Base-by-base conservation (phyloP, 2,113 vertebrate genomes). In the Saguinus midas region DNA sequence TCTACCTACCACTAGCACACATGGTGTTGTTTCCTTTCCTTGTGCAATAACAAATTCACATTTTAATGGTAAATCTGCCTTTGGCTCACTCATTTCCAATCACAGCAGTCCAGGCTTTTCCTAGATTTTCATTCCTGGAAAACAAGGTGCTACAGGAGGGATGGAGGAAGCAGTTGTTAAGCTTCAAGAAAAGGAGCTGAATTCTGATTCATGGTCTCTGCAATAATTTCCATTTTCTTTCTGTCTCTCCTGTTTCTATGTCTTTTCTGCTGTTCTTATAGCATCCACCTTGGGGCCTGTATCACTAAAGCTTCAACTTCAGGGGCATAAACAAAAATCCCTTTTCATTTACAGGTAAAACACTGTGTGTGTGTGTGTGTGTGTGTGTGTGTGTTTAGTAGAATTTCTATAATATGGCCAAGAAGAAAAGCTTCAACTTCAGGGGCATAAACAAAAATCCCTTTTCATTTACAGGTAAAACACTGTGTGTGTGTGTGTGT, bases 1-100 rank as follows among this genome's bases (percentile, higher is more conserved):
- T 94, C 85, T 43, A 45, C 37, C 58, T 90, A 84, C 85, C 70
- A 79, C 89, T 93, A 91, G 57, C 45, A 72, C 84, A 89, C 87
- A 81, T 45, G 32, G 20, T 72, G 27, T 27, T n/a, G 1, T 66
- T 86, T 91, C 73, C 37, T 73, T 50, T 76, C 32, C 68, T 18
- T 1, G 7, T 91, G 43, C n/a, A 68, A 18, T 68, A 37, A 8
- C 32, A 25, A 45, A 68, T 40, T 89, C 25, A 17, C 37, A 52
- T 52, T 86, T 55, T 80, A 64, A n/a, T 18, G 80, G 23, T 43
- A 37, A 68, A 2, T 81, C 45, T 86, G 50, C 5, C 21, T 43
- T 93, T 82, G 61, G 55, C 10, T 88, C 40, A 48, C 32, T 72
- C 43, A 27, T 80, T 68, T 68, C 45, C 17, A n/a, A 3, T 25